Base-by-base conservation (phyloP, 2,888 invertebrate species). In the Blastobasis lacticolella region DNA sequence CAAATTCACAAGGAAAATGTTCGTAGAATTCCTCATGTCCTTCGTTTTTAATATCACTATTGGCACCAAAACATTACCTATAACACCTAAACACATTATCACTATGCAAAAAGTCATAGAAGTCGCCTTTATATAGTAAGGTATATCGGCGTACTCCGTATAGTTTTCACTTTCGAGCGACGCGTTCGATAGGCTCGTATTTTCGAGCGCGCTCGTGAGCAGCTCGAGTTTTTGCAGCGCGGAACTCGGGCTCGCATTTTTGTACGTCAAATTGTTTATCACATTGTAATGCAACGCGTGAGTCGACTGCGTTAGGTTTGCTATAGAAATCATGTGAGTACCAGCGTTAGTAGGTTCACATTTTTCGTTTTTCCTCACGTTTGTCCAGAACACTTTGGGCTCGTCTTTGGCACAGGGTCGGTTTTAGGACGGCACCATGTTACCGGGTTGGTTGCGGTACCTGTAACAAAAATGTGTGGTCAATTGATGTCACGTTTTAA, bases 1-100 rank as follows among this genome's bases (percentile, higher is more conserved):
- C 71, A 97, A 89, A 82, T 97, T 97, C 80, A 97, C 95, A 70
- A 98, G 90, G 79, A 97, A 97, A 67, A 97, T 96, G 78, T 97
- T 97, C 56, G 97, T 97, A 51, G 97, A 96, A 73, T 96, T 97
- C 69, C 96, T 90, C 95, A 97, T 95, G 75, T 97, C 97, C 76
- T 96, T 95, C 49, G 96, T 96, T 77, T 94, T 94, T 71, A 96
- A 90, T 61, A 97, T 96, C 63, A 98, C 97, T 69, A 97, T 92
- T 41, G 97, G 96, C 72, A 97, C 97, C 93, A 97, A 95, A 57
- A 96, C 91, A 74, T 98, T 98, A 36, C 97, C 97, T 60, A 96
- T 92, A 57, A 97, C 94, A 42, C 97, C 97, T 62, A 97, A 88
- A 69, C 95, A 91, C 92, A 97, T 94, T 64, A 97, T 95, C 61